phyloP scores from a whole-genome alignment of 2,113 vertebrate species.

The Nothocercus nigrocapillus region DNA sequence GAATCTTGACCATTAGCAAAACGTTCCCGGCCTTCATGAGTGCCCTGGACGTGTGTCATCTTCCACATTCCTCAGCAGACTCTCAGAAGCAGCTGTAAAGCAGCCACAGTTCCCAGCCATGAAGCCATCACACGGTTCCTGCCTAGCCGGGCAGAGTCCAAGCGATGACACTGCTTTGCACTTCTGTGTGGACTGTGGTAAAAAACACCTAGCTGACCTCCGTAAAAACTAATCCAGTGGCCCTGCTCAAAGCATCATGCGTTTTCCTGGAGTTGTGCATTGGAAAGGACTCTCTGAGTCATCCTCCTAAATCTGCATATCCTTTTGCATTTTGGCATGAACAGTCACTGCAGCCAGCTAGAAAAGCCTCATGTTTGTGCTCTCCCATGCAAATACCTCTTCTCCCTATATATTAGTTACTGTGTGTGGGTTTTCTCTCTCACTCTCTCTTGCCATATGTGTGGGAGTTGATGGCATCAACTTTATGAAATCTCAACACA shows the following conservation, averaged over 20 bases:
- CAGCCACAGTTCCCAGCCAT: background rate
- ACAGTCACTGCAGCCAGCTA: slow-evolving; percentile 5
- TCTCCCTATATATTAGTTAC: slow-evolving; percentile 71
- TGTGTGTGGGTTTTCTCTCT: slow-evolving; percentile 70
- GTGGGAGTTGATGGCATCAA: slow-evolving; percentile 81
- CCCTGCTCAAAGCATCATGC: background rate
- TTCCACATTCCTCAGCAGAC: background rate
- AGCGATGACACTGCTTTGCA: background rate
- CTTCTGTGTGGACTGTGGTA: background rate
- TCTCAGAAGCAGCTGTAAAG: background rate
- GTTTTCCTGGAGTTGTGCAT: background rate
- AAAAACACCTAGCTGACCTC: background rate
- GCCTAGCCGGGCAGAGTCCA: background rate
- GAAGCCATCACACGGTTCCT: background rate
- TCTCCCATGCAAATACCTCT: slow-evolving; percentile 64
- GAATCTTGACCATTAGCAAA: background rate
- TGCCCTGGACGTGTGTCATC: background rate
- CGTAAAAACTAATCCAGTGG: background rate
- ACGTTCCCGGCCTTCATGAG: background rate
- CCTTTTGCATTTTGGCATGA: slow-evolving; percentile 35
- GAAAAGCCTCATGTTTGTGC: slow-evolving; percentile 45
- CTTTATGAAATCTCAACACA: slow-evolving; percentile 75
- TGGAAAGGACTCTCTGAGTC: slow-evolving; percentile 28
- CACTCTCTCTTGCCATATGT: slow-evolving; percentile 69
- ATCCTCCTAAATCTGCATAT: background rate